Conservation (phyloP, 1,140 invertebrate species). For the Amyelois transitella region DNA sequence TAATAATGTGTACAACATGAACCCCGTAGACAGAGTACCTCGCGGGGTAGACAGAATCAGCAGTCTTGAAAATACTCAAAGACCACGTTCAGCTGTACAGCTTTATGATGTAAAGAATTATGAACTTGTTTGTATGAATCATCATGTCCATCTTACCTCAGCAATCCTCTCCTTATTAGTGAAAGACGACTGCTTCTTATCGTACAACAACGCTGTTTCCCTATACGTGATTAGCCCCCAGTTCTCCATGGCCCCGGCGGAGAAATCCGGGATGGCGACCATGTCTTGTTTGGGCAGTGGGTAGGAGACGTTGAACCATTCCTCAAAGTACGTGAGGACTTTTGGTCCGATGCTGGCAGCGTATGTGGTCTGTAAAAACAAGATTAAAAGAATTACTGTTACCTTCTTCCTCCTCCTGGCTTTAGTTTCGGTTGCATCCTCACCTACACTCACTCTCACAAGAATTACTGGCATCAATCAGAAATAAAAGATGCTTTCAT, state of each 20-base stretch:
- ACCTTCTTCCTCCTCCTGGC: no score
- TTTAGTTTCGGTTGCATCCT: no score
- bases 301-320: slow-evolving; percentile 69
- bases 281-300: slow-evolving; percentile 78
- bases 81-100: no score
- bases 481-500: no score
- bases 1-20: no score
- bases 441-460: no score
- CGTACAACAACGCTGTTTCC: slow-evolving; percentile 82
- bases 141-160: slow-evolving; percentile 49
- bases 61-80: no score
- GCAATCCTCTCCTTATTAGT: slow-evolving; percentile 79
- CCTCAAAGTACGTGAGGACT: slow-evolving; percentile 81
- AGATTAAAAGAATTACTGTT: no score
- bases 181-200: slow-evolving; percentile 78
- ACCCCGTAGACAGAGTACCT: no score
- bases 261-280: slow-evolving; percentile 83
- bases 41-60: no score
- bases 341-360: slow-evolving; percentile 82
- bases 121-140: background rate
- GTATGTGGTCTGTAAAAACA: slow-evolving; percentile 67
- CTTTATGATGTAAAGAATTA: no score
- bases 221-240: slow-evolving; percentile 79
- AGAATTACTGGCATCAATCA: no score
- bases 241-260: slow-evolving; percentile 88